Conservation (phyloP, 2,797 vertebrate species). For the Fistularia commersonii region DNA sequence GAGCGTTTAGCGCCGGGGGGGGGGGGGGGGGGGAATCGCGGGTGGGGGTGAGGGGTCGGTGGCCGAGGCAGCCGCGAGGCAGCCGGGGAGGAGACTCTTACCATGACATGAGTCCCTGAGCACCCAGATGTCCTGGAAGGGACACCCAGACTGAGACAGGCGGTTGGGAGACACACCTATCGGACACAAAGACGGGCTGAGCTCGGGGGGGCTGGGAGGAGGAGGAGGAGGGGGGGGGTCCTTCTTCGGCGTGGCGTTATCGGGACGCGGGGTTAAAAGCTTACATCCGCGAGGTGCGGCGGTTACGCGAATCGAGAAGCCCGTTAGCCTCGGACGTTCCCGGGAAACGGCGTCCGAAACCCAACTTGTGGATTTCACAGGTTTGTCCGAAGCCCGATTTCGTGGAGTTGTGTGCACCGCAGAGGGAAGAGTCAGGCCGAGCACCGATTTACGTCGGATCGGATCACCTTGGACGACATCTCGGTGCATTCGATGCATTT, state of each 20-base stretch:
- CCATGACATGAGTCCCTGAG: conserved; percentile 73
- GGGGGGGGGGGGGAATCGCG: neutral
- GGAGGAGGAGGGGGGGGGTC: neutral
- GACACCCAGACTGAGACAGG: conserved; percentile 63
- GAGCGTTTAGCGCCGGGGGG: conserved; percentile 25
- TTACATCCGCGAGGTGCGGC: too few relatives aligned
- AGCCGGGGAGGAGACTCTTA: conserved; percentile 58
- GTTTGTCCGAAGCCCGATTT: too few relatives aligned
- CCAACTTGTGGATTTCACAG: too few relatives aligned
- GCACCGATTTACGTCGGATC: too few relatives aligned
- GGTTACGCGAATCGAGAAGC: too few relatives aligned
- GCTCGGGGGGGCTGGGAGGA: conserved; percentile 4
- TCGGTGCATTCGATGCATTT: too few relatives aligned
- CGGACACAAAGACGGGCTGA: conserved; percentile 66
- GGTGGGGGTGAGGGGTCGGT: neutral
- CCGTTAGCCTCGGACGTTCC: too few relatives aligned
- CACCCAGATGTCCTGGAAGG: conserved; percentile 77
- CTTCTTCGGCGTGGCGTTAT: neutral
- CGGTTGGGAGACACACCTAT: conserved; percentile 66
- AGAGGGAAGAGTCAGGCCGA: too few relatives aligned
- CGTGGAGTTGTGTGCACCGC: too few relatives aligned
- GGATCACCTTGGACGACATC: too few relatives aligned
- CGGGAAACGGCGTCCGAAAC: too few relatives aligned
- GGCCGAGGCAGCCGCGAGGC: neutral
- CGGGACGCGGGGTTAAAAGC: too few relatives aligned